Evolutionary conservation across 2,113 vertebrate species (phyloP).

Genomic region (Microcebus jonahi): DNA sequence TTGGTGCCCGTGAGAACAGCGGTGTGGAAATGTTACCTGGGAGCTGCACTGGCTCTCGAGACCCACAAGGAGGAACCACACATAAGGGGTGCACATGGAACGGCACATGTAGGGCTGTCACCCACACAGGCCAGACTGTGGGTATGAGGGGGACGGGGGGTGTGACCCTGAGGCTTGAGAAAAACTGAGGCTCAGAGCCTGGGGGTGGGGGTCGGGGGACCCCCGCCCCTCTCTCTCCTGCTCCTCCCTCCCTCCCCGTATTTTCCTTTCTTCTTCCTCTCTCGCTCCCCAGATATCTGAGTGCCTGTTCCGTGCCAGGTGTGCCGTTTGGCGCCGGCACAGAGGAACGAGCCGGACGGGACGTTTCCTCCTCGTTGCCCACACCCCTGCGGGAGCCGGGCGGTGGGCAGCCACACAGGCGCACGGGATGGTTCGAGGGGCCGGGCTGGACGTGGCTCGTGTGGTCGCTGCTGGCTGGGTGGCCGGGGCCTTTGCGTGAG

Average conservation of each 20-base stretch:
- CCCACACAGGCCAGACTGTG: background rate
- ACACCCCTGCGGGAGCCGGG: background rate
- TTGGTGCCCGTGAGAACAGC: background rate
- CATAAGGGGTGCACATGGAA: rapidly evolving
- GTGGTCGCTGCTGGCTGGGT: background rate
- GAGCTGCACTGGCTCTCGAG: background rate
- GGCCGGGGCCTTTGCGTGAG: background rate
- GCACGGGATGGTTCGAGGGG: rapidly evolving
- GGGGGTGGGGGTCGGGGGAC: background rate
- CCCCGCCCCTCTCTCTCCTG: background rate
- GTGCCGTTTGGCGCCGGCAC: background rate
- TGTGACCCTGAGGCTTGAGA: too few species aligned
- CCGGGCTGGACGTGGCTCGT: background rate
- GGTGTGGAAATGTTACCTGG: background rate
- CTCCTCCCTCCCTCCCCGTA: too few species aligned
- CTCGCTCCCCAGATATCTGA: too few species aligned
- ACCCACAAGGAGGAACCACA: background rate
- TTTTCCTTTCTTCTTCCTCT: background rate
- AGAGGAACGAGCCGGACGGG: background rate
- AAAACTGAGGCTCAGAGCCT: background rate
- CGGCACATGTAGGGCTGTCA: rapidly evolving
- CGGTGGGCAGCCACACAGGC: background rate
- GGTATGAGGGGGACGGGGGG: background rate
- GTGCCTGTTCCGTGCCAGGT: background rate
- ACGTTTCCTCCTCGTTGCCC: background rate